Evolutionary conservation across 1,140 invertebrate genomes (phyloP).

Genomic region (Drosophila melanica): DNA sequence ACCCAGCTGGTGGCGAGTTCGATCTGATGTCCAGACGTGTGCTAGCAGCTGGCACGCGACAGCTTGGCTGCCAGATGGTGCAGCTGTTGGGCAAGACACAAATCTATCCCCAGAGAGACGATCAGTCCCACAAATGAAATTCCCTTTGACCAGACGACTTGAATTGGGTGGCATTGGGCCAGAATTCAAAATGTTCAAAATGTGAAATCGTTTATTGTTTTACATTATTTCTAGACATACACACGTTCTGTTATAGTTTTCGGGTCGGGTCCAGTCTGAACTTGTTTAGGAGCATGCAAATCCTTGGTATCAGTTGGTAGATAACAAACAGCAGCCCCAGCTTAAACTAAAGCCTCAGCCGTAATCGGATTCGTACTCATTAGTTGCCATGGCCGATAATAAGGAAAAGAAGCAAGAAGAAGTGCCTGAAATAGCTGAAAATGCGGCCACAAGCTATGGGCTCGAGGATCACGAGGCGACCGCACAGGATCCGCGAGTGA

Average conservation of each 20-base stretch:
- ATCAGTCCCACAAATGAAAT: background rate
- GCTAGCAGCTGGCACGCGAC: slow-evolving; percentile 89
- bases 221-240: background rate
- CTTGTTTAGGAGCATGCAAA: slow-evolving; percentile 31
- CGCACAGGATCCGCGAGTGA: slow-evolving; percentile 52
- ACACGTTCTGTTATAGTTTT: slow-evolving; percentile 17
- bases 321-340: background rate
- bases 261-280: slow-evolving; percentile 1
- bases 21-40: slow-evolving; percentile 91
- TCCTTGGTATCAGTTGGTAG: slow-evolving; percentile 45
- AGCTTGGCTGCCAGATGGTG: slow-evolving; percentile 89
- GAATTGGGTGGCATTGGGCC: background rate
- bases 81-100: slow-evolving; percentile 83
- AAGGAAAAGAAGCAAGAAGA: background rate
- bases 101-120: slow-evolving; percentile 20
- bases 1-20: slow-evolving; percentile 92
- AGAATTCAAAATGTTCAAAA: slow-evolving; percentile 17
- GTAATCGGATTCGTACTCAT: background rate
- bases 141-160: background rate
- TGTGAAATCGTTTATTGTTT: background rate
- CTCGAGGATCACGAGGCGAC: slow-evolving; percentile 56
- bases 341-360: too few relatives aligned
- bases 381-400: slow-evolving; percentile 32
- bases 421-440: too few relatives aligned
- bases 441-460: slow-evolving; percentile 52